Percentiles rank a stretch among this genome's conserved stretches.
Evolutionary conservation across 1,140 invertebrate genomes (phyloP).

Genomic region (Trichogramma pretiosum): DNA sequence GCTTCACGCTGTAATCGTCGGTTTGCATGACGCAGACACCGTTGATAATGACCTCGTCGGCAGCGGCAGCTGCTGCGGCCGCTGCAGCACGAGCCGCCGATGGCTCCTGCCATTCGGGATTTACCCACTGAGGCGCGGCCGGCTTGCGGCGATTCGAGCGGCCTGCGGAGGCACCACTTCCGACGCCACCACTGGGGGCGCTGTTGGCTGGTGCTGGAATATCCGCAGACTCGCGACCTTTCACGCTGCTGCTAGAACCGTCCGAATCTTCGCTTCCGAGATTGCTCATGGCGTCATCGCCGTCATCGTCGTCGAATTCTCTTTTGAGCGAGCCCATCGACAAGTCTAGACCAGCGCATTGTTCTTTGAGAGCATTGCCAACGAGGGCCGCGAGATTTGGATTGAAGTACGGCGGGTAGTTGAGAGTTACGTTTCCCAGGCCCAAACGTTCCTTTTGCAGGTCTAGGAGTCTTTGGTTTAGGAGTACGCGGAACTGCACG

Average conservation of each 20-base stretch:
- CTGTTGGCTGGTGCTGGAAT: slow-evolving; percentile 45
- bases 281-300: slow-evolving; percentile 66
- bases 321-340: slow-evolving; percentile 70
- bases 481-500: slow-evolving; percentile 76
- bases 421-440: slow-evolving; percentile 60
- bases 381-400: slow-evolving; percentile 61
- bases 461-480: slow-evolving; percentile 79
- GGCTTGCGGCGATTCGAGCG: slow-evolving; percentile 73
- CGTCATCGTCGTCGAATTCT: slow-evolving; percentile 64
- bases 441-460: slow-evolving; percentile 74
- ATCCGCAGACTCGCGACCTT: slow-evolving; percentile 53
- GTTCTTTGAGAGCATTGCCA: slow-evolving; percentile 61
- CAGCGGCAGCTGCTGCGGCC: slow-evolving; percentile 48
- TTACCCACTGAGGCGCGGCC: slow-evolving; percentile 93
- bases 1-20: slow-evolving; percentile 57
- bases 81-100: slow-evolving; percentile 49
- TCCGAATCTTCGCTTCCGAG: slow-evolving; percentile 67
- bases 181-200: slow-evolving; percentile 54
- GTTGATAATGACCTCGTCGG: slow-evolving; percentile 79
- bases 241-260: slow-evolving; percentile 43
- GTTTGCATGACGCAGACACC: slow-evolving; percentile 85
- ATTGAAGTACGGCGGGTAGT: slow-evolving; percentile 68
- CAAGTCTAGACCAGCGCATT: slow-evolving; percentile 69
- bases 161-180: slow-evolving; percentile 41
- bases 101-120: slow-evolving; percentile 79